These are phyloP conservation scores for Brachyhypopomus gauderio DNA, from an alignment of 2,113 vertebrate genomes.

Conservation along the genomic window DNA sequence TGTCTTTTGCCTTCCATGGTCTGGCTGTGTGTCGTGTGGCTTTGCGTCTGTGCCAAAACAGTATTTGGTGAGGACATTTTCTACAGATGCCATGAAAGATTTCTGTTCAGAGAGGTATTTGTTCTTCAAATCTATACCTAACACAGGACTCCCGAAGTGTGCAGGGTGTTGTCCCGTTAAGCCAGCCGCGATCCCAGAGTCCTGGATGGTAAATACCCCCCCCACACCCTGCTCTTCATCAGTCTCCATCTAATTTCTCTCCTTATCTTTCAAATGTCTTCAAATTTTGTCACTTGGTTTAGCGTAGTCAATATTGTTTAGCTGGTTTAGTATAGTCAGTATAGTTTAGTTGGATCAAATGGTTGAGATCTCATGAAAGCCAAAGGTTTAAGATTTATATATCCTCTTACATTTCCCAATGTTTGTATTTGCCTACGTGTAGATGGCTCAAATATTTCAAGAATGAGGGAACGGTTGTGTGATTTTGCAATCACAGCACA, in stretches of 20 bases:
- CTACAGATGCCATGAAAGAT: conserved; percentile 17
- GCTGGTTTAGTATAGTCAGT: too few relatives aligned
- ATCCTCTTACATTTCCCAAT: too few relatives aligned
- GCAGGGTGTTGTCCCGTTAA: conserved; percentile 45
- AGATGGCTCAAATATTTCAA: conserved; percentile 13
- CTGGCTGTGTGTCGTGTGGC: neutral
- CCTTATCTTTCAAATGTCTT: neutral
- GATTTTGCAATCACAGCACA: conserved; percentile 21
- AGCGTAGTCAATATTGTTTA: too few relatives aligned
- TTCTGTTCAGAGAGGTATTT: conserved; percentile 29
- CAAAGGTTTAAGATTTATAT: too few relatives aligned
- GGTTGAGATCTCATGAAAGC: too few relatives aligned
- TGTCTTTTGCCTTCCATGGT: conserved; percentile 11
- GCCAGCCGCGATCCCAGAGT: conserved; percentile 47
- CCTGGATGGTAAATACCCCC: conserved; percentile 43
- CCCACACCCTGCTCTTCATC: conserved; percentile 12
- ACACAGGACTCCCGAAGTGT: conserved; percentile 34
- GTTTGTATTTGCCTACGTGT: conserved; percentile 25
- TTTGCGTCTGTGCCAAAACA: conserved; percentile 18
- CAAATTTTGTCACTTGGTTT: neutral
- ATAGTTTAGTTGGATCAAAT: too few relatives aligned
- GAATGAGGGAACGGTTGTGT: conserved; percentile 9
- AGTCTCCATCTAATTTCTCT: neutral
- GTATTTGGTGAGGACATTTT: conserved; percentile 19
- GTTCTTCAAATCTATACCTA: conserved; percentile 30